Base-by-base conservation (phyloP, 2,113 vertebrate genomes). In the Terrapene triunguis region DNA sequence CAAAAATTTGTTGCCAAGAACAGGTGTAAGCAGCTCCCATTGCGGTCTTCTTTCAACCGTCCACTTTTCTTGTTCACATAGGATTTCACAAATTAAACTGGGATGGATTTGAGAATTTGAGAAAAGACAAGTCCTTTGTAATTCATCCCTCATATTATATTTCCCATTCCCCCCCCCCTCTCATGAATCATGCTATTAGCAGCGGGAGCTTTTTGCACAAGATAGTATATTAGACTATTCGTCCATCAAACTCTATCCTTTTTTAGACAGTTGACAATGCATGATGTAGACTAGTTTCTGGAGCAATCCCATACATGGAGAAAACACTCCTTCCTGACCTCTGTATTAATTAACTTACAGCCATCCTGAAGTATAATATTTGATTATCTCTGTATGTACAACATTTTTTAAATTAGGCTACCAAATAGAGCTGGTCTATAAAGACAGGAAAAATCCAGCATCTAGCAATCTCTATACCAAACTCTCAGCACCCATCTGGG, bases 161-260 rank as follows among this genome's bases (percentile, higher is more conserved):
- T 91, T 76, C 94, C 88, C 88, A 85, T 95, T 96, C 89, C 86
- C 93, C 17, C 92, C 84, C 78, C 84, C 80, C 95, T 90, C 89
- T 89, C 93, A 96, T 95, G 86, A 10, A 96, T 97, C 97, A 97
- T 69, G 89, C 80, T 96, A 96, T 97, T 96, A 97, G 96, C 93
- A 96, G 95, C 81, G 89, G 90, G 29, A 87, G 80, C 22, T 95
- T 96, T 93, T 96, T 85, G 82, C 80, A 90, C 32, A 35, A 65
- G 29, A 85, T 80, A 54, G 29, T 82, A 92, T 79, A 82, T 87
- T 85, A 84, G 87, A 94, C 96, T 89, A 89, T 86, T 91, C 84
- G 88, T 96, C 96, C 94, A 97, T 97, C 94, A 97, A 82, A 51
- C 95, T 89, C 76, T 85, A 90, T 96, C 88, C 92, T 91, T 97